phyloP scores from a whole-genome alignment of 2,797 vertebrate species.

The Crypturellus tataupa region DNA sequence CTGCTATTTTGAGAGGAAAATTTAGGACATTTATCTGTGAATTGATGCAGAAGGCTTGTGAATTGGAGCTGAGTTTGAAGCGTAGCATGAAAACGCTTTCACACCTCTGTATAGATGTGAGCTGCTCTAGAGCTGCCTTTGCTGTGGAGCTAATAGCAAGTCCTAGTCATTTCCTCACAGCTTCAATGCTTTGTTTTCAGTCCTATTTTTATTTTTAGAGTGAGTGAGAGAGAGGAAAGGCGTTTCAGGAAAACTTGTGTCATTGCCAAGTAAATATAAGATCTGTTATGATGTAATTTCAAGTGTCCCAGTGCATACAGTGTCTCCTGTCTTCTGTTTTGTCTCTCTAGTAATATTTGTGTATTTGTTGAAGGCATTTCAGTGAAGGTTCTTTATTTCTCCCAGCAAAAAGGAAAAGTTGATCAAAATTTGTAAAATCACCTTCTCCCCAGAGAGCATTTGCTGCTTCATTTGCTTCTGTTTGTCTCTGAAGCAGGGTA shows the following conservation, averaged over 20 bases:
- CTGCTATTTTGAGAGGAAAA: slow-evolving; percentile 39
- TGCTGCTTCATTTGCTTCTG: slow-evolving; percentile 5
- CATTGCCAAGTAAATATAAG: not conserved
- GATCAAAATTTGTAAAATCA: slow-evolving; percentile 5
- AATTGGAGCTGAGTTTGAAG: slow-evolving; percentile 37
- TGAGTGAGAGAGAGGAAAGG: not conserved
- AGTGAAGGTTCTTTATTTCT: not conserved
- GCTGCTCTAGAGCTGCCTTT: not conserved
- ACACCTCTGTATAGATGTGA: not conserved
- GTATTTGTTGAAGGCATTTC: slow-evolving; percentile 10
- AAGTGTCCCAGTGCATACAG: not conserved
- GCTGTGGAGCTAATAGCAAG: not conserved
- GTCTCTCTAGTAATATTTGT: not conserved
- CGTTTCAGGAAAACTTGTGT: not conserved
- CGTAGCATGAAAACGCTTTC: slow-evolving; percentile 31
- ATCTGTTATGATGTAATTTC: not conserved
- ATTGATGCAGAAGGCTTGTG: slow-evolving; percentile 28
- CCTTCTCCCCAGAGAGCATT: slow-evolving; percentile 7
- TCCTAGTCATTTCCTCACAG: not conserved
- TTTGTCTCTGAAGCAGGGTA: slow-evolving; percentile 45
- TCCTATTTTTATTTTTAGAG: not conserved
- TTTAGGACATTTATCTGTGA: slow-evolving; percentile 36
- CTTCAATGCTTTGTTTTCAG: not conserved
- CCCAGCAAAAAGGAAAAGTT: not conserved
- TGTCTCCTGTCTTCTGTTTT: not conserved